Conservation (phyloP, 1,140 invertebrate genomes). For the Calephelis virginiensis region DNA sequence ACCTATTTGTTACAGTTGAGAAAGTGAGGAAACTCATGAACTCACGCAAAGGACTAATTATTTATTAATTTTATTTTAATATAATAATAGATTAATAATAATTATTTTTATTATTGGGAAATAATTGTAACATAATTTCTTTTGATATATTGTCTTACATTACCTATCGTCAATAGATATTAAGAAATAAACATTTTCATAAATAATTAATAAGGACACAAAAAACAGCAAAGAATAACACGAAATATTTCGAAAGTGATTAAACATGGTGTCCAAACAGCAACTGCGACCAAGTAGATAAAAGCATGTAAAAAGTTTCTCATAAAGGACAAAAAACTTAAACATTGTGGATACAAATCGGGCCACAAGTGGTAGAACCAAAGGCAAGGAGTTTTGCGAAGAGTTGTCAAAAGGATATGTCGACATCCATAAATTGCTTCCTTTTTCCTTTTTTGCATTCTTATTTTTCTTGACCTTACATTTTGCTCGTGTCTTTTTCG, state of each 20-base stretch:
- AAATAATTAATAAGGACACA: slow-evolving; percentile 33
- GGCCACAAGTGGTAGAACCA: slow-evolving; percentile 53
- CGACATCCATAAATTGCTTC: slow-evolving; percentile 41
- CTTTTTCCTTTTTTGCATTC: slow-evolving; percentile 38
- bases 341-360: slow-evolving; percentile 46
- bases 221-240: slow-evolving; percentile 39
- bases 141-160: no score
- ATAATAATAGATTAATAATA: no score
- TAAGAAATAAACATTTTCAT: background rate
- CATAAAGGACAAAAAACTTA: slow-evolving; percentile 34
- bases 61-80: no score
- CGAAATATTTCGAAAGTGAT: slow-evolving; percentile 40
- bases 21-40: no score
- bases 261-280: slow-evolving; percentile 53
- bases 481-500: slow-evolving; percentile 30
- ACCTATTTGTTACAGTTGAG: no score
- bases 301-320: slow-evolving; percentile 37
- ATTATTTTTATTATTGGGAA: no score
- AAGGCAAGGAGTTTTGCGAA: slow-evolving; percentile 48
- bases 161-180: background rate
- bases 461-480: slow-evolving; percentile 32
- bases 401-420: slow-evolving; percentile 42
- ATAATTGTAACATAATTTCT: no score
- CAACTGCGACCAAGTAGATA: slow-evolving; percentile 39
- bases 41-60: no score